Evolutionary conservation across 2,797 vertebrate species (phyloP).

Genomic region (Melanogrammus aeglefinus): DNA sequence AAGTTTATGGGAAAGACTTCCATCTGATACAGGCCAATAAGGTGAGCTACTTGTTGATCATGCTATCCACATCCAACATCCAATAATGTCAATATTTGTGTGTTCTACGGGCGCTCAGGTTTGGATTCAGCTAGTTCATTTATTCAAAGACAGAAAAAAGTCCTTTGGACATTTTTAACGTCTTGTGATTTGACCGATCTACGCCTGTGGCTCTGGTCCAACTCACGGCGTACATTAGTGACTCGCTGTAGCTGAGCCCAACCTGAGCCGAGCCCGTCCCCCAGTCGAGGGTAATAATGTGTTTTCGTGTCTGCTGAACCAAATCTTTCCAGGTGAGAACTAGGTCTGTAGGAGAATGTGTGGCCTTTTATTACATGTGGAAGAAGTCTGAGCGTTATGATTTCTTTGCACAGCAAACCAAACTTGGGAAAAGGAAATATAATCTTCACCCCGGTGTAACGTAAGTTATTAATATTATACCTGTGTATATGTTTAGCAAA

Average conservation of each 20-base stretch:
- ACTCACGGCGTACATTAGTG: neutral
- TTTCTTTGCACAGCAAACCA: conserved; percentile 97
- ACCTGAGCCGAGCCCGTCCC: conserved; percentile 41
- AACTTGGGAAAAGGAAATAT: conserved; percentile 98
- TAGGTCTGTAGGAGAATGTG: conserved; percentile 95
- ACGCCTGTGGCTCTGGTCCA: neutral
- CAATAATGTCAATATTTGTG: conserved; percentile 14
- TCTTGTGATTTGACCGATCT: neutral
- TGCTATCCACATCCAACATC: conserved; percentile 13
- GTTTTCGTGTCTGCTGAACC: conserved; percentile 75
- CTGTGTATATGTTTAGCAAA: neutral
- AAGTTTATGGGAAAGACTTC: conserved; percentile 95
- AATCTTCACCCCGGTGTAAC: conserved; percentile 94
- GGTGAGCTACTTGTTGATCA: conserved; percentile 68
- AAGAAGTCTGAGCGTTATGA: conserved; percentile 98
- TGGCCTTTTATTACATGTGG: conserved; percentile 99
- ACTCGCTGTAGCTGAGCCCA: conserved; percentile 39
- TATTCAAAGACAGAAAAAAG: neutral
- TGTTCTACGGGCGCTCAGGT: conserved; percentile 19
- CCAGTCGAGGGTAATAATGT: conserved; percentile 63
- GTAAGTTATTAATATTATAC: conserved; percentile 74
- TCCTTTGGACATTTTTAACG: conserved; percentile 24
- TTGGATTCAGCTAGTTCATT: conserved; percentile 36
- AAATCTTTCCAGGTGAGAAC: conserved; percentile 88
- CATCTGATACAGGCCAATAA: conserved; percentile 96